Evolutionary conservation across 2,797 vertebrate genomes (phyloP).

Genomic region (Octomys mimax): DNA sequence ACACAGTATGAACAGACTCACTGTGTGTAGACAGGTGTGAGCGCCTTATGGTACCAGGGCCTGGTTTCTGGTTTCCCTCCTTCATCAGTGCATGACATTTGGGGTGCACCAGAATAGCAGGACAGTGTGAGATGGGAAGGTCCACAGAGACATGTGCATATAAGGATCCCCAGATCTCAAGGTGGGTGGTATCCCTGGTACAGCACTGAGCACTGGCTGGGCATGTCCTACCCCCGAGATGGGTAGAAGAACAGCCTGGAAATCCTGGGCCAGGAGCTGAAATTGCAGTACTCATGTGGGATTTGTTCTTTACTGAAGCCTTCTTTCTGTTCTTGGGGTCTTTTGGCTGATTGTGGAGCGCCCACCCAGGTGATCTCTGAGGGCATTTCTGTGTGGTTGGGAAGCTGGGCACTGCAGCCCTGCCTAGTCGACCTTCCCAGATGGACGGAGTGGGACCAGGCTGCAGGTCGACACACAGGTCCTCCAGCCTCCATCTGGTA

Average conservation of each 20-base stretch:
- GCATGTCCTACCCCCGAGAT: not conserved
- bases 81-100: not conserved
- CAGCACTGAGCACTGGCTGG: not conserved
- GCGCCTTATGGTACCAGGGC: not conserved
- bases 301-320: not conserved
- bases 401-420: not conserved
- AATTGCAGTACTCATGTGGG: not conserved
- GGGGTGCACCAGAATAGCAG: not conserved
- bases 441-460: not conserved
- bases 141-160: not conserved
- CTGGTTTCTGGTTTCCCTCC: not conserved
- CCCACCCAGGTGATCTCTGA: not conserved
- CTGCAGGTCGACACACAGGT: not conserved
- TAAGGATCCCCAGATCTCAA: not conserved
- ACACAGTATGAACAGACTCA: fast-evolving
- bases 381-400: not conserved
- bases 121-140: not conserved
- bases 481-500: not conserved
- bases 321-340: not conserved
- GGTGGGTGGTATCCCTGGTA: not conserved
- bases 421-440: too few species aligned
- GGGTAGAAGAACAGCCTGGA: not conserved
- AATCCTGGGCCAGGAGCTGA: not conserved
- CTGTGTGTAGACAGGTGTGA: not conserved
- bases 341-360: not conserved